Evolutionary conservation across 1,140 invertebrate genomes (phyloP).

Genomic region (Pollicipes pollicipes): DNA sequence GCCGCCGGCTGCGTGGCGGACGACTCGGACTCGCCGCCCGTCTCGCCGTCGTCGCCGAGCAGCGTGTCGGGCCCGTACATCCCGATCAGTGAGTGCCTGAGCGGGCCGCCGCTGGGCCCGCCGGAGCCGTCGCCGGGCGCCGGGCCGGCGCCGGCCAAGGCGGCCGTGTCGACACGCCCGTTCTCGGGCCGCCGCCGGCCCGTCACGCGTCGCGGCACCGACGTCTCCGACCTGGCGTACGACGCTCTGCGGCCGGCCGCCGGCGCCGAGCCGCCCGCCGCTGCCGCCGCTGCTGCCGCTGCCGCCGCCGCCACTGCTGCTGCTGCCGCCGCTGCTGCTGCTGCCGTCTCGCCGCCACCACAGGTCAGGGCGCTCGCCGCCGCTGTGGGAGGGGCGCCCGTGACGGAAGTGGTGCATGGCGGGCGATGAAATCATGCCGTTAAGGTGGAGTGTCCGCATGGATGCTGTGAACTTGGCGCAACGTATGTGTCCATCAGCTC

Average conservation of each 20-base stretch:
- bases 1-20: conserved; percentile 12
- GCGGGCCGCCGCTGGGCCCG: conserved; percentile 33
- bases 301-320: too few relatives aligned
- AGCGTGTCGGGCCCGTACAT: conserved; percentile 29
- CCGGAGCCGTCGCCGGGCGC: too few relatives aligned
- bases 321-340: too few relatives aligned
- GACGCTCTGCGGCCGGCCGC: neutral
- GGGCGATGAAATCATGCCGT: too few relatives aligned
- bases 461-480: too few relatives aligned
- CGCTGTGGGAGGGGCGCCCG: too few relatives aligned
- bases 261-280: too few relatives aligned
- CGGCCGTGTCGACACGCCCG: neutral
- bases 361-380: too few relatives aligned
- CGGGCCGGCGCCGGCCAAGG: neutral
- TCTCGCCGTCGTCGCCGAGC: conserved; percentile 17
- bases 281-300: too few relatives aligned
- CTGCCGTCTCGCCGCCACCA: neutral
- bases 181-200: neutral
- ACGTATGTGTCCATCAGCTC: too few relatives aligned
- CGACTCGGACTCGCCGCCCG: conserved; percentile 26
- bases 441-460: too few relatives aligned
- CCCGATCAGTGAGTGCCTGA: conserved; percentile 62
- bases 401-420: too few relatives aligned
- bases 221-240: neutral
- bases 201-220: neutral